Evolutionary conservation across 2,113 vertebrate species (phyloP), one percentile per base, ranked within the genome.

Genomic region (Hypocryptadius cinnamomeus): DNA sequence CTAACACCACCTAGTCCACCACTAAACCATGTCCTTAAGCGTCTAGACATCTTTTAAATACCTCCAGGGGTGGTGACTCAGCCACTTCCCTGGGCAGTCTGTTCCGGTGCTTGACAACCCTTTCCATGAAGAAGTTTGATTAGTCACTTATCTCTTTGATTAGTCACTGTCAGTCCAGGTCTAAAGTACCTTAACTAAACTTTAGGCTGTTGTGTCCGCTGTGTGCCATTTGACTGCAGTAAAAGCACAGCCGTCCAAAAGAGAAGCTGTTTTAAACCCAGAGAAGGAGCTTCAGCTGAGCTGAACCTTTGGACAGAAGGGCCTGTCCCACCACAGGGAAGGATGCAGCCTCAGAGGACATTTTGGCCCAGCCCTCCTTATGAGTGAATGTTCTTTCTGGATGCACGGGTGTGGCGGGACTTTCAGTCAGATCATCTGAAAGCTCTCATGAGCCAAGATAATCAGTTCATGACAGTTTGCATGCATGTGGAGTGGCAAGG

Each of bases 401-500:
- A 37, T 66, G 28, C 24, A 15, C 9, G 25, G 20, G 13, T 35
- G 2, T 35, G 21, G 3, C 0, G 0, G 12, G 24, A 54, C 11
- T 76, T 71, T 66, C 19, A 66, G 19, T 33, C 27, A 76, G n/a
- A 44, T 72, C 22, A 54, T 42, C 63, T 59, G 35, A 79, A 68
- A 77, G 33, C 17, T 54, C 56, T 81, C 20, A 65, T 21, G 17
- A 73, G 17, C 39, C 35, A 64, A 50, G 19, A 54, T 45, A 42
- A 68, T 33, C 33, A 7, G 6, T 39, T 70, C 5, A 9, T 57
- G 40, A 6, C 42, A 42, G 17, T 70, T 79, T 61, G 13, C 10
- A 9, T 53, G 11, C 18, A 22, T 54, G 15, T 40, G 35, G 21
- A 22, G 5, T 17, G 28, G 6, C 57, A 76, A 76, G 53, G 5